Evolutionary conservation across 2,888 invertebrate genomes (phyloP).

Genomic region (Andricus quercusramuli): DNA sequence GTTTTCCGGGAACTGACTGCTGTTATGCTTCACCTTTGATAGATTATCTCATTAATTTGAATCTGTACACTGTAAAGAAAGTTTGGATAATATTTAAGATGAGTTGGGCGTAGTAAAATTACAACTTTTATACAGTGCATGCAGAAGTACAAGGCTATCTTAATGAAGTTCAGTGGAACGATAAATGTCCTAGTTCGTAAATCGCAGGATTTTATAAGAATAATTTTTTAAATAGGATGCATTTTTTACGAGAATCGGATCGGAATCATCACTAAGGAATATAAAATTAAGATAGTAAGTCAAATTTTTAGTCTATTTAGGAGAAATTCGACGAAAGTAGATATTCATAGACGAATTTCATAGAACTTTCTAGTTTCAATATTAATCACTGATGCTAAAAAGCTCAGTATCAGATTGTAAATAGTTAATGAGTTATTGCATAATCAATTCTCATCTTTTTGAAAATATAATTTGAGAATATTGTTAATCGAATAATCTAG

Average conservation of each 20-base stretch:
- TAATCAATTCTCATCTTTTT: not conserved
- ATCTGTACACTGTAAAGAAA: not conserved
- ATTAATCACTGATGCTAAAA: not conserved
- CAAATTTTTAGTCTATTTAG: too few species aligned
- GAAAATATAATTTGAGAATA: not conserved
- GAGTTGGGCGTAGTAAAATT: not conserved
- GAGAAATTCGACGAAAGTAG: too few species aligned
- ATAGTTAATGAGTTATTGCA: not conserved
- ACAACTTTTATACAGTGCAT: not conserved
- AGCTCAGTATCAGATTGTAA: not conserved
- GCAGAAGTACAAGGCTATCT: not conserved
- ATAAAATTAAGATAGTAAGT: too few species aligned
- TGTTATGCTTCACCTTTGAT: not conserved
- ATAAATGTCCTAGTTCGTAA: too few species aligned
- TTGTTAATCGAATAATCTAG: not conserved
- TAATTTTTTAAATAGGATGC: too few species aligned
- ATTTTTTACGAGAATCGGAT: too few species aligned
- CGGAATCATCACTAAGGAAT: too few species aligned
- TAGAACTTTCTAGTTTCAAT: not conserved
- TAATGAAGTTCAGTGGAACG: not conserved
- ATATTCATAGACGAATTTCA: not conserved
- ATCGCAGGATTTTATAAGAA: too few species aligned
- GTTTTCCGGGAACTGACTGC: not conserved
- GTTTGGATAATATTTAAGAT: not conserved
- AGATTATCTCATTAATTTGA: not conserved